phyloP scores from a whole-genome alignment of 2,113 vertebrate genomes.

The Verasper variegatus region DNA sequence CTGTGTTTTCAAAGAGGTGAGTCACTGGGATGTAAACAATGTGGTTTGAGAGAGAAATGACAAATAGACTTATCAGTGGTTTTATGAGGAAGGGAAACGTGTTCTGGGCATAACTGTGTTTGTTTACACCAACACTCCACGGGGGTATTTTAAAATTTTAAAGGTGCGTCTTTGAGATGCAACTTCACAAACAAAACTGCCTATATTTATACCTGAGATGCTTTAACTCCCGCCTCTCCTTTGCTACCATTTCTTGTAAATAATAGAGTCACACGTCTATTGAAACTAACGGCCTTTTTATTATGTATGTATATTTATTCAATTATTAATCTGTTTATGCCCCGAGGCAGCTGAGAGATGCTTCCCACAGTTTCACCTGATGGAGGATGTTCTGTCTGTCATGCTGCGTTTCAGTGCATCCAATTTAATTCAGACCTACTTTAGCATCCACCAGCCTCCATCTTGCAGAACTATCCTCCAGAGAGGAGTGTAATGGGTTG shows the following conservation, averaged over 20 bases:
- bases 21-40: neutral
- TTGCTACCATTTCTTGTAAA: conserved; percentile 28
- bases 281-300: conserved; percentile 56
- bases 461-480: conserved; percentile 58
- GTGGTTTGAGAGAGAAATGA: neutral
- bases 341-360: conserved; percentile 46
- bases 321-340: conserved; percentile 60
- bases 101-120: neutral
- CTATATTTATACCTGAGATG: neutral
- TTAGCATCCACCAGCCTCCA: conserved; percentile 55
- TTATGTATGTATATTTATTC: conserved; percentile 64
- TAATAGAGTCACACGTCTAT: conserved; percentile 46
- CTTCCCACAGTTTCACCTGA: conserved; percentile 45
- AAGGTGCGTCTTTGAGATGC: neutral
- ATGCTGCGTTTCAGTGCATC: conserved; percentile 35
- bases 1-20: neutral
- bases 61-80: neutral
- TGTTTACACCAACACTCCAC: neutral
- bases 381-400: conserved; percentile 53
- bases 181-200: neutral
- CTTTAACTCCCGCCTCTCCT: neutral
- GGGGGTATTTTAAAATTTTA: neutral
- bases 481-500: conserved; percentile 60
- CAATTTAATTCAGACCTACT: conserved; percentile 67
- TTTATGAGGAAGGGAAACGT: neutral